phyloP scores from a whole-genome alignment of 2,797 vertebrate species.

The Hippoglossus hippoglossus region DNA sequence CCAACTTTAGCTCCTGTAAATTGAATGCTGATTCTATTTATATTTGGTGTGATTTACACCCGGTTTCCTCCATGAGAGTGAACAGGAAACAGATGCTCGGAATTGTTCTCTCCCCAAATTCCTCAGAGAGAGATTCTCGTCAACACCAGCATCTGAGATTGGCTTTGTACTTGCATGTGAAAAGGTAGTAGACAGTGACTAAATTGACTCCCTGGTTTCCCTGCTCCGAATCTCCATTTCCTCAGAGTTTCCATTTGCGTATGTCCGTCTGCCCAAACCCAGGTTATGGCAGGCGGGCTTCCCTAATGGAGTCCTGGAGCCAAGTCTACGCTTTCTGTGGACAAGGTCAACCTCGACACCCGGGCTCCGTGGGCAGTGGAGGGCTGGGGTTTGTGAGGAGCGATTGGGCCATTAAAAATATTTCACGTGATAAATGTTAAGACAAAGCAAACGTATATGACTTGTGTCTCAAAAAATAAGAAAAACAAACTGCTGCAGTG shows the following conservation, averaged over 20 bases:
- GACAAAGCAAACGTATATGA: constrained; percentile 20
- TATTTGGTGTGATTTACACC: constrained; percentile 91
- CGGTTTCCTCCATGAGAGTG: constrained; percentile 92
- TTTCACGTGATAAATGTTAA: constrained; percentile 38
- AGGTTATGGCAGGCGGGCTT: constrained; percentile 83
- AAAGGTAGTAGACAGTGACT: constrained; percentile 88
- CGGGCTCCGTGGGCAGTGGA: constrained; percentile 54
- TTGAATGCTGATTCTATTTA: constrained; percentile 91
- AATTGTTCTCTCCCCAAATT: constrained; percentile 92
- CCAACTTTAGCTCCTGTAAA: constrained; percentile 76
- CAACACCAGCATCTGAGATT: constrained; percentile 84
- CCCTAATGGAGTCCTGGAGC: constrained; percentile 87
- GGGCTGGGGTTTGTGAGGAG: constrained; percentile 38
- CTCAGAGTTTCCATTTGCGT: constrained; percentile 96
- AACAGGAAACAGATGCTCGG: constrained; percentile 99
- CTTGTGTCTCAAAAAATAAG: background rate
- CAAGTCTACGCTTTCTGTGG: constrained; percentile 83
- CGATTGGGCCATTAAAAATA: constrained; percentile 49
- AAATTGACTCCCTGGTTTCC: constrained; percentile 90
- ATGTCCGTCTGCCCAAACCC: constrained; percentile 88
- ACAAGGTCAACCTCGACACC: constrained; percentile 83
- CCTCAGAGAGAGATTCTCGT: constrained; percentile 90
- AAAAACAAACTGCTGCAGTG: constrained; percentile 5
- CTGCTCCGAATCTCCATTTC: constrained; percentile 91
- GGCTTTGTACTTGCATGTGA: constrained; percentile 93